phyloP scores from a whole-genome alignment of 2,888 invertebrate genomes.

The Chrysolina haemoptera region DNA sequence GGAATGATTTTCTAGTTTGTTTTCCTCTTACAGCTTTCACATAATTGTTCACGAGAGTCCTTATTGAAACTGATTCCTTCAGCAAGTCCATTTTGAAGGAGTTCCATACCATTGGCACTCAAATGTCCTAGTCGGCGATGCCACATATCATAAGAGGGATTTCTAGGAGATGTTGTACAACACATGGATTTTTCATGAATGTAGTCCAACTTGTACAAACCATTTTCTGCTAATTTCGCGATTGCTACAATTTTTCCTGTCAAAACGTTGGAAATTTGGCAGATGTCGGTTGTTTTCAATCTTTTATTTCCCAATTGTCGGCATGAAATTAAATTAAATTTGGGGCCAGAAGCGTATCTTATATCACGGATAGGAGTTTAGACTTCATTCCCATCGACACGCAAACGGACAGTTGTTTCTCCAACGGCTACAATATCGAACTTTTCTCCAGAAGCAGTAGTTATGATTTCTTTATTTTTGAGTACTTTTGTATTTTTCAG shows the following conservation, averaged over 20 bases:
- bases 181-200: background rate
- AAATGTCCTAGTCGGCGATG: background rate
- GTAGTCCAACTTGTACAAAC: background rate
- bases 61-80: conserved; percentile 1
- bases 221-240: background rate
- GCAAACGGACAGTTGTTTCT: background rate
- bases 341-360: background rate
- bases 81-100: background rate
- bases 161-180: background rate
- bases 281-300: background rate
- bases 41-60: background rate
- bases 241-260: background rate
- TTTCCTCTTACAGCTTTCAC: background rate
- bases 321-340: background rate
- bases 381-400: background rate
- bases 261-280: background rate
- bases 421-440: background rate
- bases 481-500: background rate
- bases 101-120: background rate
- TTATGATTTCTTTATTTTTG: background rate
- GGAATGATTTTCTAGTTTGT: background rate
- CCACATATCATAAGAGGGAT: background rate
- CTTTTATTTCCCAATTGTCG: background rate
- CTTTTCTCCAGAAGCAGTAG: background rate
- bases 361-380: background rate